phyloP scores from a whole-genome alignment of 1,140 invertebrate genomes.

The Nephotettix cincticeps region DNA sequence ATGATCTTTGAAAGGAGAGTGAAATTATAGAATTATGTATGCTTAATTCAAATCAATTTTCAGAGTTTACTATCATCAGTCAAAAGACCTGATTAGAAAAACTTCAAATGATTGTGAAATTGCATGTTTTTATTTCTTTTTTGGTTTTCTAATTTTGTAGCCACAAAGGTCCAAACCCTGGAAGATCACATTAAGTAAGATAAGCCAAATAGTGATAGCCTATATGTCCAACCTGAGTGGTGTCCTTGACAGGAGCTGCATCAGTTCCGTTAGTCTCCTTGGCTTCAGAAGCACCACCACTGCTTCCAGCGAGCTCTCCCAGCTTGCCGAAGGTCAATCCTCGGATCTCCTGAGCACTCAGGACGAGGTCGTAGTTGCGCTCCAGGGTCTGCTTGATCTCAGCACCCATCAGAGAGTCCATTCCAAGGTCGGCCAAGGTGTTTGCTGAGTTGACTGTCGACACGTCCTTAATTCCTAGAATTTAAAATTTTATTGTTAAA shows the following conservation, averaged over 20 bases:
- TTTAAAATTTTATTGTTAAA: too few species aligned
- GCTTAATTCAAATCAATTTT: too few species aligned
- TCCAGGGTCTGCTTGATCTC: slow-evolving; percentile 97
- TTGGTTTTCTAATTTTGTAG: too few species aligned
- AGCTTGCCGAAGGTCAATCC: slow-evolving; percentile 73
- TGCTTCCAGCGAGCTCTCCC: slow-evolving; percentile 56
- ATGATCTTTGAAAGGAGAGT: too few species aligned
- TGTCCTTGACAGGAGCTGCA: neutral
- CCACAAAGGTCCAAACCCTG: too few species aligned
- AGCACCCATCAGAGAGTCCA: slow-evolving; percentile 97
- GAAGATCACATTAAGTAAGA: too few species aligned
- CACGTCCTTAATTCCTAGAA: slow-evolving; percentile 69
- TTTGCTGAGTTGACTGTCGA: slow-evolving; percentile 69
- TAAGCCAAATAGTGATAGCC: too few species aligned
- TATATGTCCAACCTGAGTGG: slow-evolving; percentile 1
- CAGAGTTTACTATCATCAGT: too few species aligned
- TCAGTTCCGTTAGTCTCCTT: slow-evolving; percentile 16
- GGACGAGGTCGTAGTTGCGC: slow-evolving; percentile 83
- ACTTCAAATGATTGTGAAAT: too few species aligned
- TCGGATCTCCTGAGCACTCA: slow-evolving; percentile 90
- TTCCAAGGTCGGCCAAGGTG: slow-evolving; percentile 87
- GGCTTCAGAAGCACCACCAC: slow-evolving; percentile 42
- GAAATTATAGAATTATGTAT: too few species aligned
- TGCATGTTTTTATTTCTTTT: too few species aligned
- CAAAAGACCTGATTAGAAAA: too few species aligned